phyloP scores from a whole-genome alignment of 2,888 invertebrate species.

The Malacosoma neustria region DNA sequence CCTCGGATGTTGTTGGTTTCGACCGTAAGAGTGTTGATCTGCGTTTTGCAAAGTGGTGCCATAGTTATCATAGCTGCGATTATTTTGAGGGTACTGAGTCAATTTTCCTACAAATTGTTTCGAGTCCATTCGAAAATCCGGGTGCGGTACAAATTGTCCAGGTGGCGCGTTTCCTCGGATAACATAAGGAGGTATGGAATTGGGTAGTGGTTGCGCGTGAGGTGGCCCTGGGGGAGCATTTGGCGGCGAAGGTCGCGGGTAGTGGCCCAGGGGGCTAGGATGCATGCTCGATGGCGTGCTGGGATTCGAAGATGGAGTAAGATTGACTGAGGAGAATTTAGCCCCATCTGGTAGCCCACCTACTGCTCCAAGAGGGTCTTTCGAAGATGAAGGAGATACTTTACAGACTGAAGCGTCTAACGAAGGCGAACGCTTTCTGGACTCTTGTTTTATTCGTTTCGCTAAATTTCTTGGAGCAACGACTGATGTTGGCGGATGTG shows the following conservation, averaged over 20 bases:
- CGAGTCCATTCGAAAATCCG: constrained; percentile 69
- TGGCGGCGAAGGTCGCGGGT: constrained; percentile 82
- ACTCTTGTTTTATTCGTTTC: constrained; percentile 70
- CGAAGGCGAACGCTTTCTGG: constrained; percentile 74
- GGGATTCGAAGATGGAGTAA: constrained; percentile 78
- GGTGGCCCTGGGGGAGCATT: constrained; percentile 77
- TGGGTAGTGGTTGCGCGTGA: constrained; percentile 75
- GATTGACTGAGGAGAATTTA: constrained; percentile 76
- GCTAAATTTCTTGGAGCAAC: constrained; percentile 67
- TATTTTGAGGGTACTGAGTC: constrained; percentile 55
- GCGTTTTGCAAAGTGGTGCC: constrained; percentile 40
- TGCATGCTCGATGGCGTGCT: constrained; percentile 78
- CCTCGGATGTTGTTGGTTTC: constrained; percentile 50
- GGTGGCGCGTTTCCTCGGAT: constrained; percentile 69
- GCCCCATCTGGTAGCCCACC: constrained; percentile 70
- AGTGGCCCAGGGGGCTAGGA: constrained; percentile 78
- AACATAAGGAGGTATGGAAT: constrained; percentile 74
- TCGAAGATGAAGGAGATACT: constrained; percentile 72
- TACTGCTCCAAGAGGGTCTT: constrained; percentile 60
- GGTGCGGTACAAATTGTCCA: constrained; percentile 63
- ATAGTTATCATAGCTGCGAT: constrained; percentile 55
- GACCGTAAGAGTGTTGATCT: constrained; percentile 64
- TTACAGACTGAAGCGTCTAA: constrained; percentile 56
- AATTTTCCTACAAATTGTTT: constrained; percentile 66
- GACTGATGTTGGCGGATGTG: constrained; percentile 78